A percentile compares a stretch with the other conserved stretches of the same genome.
Conservation (phyloP, 2,113 vertebrate species). For the Psittacula cyanocephala region DNA sequence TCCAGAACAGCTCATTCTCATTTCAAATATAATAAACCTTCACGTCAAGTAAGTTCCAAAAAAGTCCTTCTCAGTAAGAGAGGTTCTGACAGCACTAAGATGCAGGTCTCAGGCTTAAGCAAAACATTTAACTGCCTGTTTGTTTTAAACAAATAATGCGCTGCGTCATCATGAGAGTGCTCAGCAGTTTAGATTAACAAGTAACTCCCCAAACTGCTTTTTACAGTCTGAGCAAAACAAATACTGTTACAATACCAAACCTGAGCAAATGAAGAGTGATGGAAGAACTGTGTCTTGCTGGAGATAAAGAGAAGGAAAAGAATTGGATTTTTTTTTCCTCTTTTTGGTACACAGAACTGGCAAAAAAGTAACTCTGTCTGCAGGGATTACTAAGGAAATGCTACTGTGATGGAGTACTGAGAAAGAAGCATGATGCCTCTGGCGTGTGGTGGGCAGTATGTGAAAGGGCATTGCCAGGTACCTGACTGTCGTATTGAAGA, state of each 20-base stretch:
- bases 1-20: not conserved
- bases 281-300: not conserved
- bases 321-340: not conserved
- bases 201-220: not conserved
- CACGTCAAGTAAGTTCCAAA: not conserved
- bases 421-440: not conserved
- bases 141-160: not conserved
- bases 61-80: not conserved
- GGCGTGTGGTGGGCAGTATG: accelerated
- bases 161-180: not conserved
- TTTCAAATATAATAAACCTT: not conserved
- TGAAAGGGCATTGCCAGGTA: not conserved
- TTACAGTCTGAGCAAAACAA: not conserved
- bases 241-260: not conserved
- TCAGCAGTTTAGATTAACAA: not conserved
- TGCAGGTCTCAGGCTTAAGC: not conserved
- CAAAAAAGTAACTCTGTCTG: not conserved
- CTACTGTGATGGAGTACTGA: not conserved
- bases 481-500: not conserved
- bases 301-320: not conserved
- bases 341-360: not conserved
- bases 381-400: not conserved
- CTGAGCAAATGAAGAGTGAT: not conserved
- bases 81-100: not conserved
- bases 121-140: not conserved